Evolutionary conservation across 2,113 vertebrate species (phyloP).

Genomic region (Abramis brama): DNA sequence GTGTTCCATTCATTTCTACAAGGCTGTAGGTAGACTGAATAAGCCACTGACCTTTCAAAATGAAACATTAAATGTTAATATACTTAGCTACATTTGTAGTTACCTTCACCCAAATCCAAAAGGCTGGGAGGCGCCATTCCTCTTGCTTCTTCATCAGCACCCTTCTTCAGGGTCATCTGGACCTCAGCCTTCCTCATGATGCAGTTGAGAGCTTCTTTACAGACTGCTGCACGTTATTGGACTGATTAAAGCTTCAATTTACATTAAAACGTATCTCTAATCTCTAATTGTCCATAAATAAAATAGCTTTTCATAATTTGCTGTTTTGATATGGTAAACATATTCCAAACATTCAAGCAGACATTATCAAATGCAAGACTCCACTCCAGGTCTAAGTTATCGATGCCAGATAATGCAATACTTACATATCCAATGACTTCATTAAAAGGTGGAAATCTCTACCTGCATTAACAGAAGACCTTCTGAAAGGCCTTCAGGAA

Average conservation of each 20-base stretch:
- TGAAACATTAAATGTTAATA: not conserved
- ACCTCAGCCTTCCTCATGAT: slow-evolving; percentile 86
- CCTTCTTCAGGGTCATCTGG: slow-evolving; percentile 69
- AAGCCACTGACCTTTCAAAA: not conserved
- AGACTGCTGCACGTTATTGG: slow-evolving; percentile 7
- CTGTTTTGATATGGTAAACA: slow-evolving; percentile 28
- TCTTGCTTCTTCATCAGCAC: slow-evolving; percentile 68
- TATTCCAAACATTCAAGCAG: slow-evolving; percentile 29
- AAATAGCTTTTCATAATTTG: slow-evolving; percentile 12
- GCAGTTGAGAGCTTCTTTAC: slow-evolving; percentile 21
- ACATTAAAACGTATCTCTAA: slow-evolving; percentile 11
- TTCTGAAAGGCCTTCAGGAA: not conserved
- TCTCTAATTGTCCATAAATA: slow-evolving; percentile 12
- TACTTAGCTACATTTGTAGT: slow-evolving; percentile 4
- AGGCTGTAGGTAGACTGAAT: not conserved
- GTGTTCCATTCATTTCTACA: not conserved
- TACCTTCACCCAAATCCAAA: slow-evolving; percentile 88
- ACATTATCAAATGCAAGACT: slow-evolving; percentile 18
- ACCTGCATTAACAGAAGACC: slow-evolving; percentile 23
- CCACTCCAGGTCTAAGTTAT: slow-evolving; percentile 4
- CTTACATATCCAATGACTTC: slow-evolving; percentile 19
- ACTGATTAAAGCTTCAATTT: slow-evolving; percentile 17
- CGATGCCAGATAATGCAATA: slow-evolving; percentile 32
- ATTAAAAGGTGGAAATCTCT: slow-evolving; percentile 6
- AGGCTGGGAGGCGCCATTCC: slow-evolving; percentile 80